A percentile compares a stretch with the other conserved stretches of the same genome.
phyloP scores from a whole-genome alignment of 2,113 vertebrate genomes.

The Xiphophorus maculatus region DNA sequence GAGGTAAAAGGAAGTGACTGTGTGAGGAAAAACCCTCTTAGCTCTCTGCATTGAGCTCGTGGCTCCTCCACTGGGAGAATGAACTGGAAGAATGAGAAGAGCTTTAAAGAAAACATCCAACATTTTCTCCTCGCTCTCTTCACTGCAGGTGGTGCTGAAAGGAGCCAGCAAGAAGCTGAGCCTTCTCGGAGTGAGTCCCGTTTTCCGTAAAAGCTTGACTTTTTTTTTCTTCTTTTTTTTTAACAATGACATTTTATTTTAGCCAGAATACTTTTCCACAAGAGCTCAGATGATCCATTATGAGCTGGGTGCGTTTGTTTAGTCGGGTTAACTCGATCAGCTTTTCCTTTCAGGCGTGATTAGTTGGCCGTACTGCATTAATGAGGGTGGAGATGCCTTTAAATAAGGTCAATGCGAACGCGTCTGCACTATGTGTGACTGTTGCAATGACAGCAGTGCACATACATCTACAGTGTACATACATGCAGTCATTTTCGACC shows the following conservation, averaged over 20 bases:
- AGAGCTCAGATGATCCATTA: conserved; percentile 19
- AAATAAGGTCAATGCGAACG: conserved; percentile 18
- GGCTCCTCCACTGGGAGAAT: neutral
- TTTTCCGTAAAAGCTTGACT: neutral
- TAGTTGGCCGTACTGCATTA: conserved; percentile 20
- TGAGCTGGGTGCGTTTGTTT: neutral
- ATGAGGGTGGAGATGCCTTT: conserved; percentile 28
- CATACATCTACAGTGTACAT: neutral
- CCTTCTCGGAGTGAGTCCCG: conserved; percentile 81
- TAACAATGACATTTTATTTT: neutral
- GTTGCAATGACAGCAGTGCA: neutral
- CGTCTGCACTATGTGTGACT: conserved; percentile 20
- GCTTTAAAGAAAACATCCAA: neutral
- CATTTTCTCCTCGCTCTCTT: neutral
- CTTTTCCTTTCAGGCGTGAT: conserved; percentile 29
- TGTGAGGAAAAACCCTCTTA: neutral
- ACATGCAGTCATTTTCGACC: neutral
- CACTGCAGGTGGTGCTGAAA: conserved; percentile 81
- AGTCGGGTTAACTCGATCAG: conserved; percentile 22
- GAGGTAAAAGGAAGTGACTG: neutral
- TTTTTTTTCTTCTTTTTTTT: neutral
- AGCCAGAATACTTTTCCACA: conserved; percentile 8
- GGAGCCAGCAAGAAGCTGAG: conserved; percentile 84
- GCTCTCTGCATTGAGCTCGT: neutral
- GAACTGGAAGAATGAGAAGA: neutral